A percentile compares a stretch with the other conserved stretches of the same genome.
Conservation (phyloP, 30 jellyfish, hydroid and myxozoan species). For the Hydra vulgaris region DNA sequence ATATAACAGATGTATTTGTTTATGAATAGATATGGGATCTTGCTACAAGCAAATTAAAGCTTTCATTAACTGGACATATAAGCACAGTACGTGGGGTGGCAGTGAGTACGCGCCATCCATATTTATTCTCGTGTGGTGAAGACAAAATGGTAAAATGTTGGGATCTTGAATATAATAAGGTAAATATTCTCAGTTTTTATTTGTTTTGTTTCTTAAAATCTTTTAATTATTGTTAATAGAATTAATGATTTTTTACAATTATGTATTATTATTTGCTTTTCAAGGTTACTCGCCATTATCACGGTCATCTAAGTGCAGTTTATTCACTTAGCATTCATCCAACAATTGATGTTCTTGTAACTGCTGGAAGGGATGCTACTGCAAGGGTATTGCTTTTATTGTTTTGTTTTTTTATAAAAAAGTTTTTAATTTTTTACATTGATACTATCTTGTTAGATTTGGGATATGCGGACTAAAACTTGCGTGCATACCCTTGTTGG, state of each 20-base stretch:
- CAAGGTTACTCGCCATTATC: slow-evolving; percentile 97
- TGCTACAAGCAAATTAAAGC: slow-evolving; percentile 87
- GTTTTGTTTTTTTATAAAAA: neutral
- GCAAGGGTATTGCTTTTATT: slow-evolving; percentile 59
- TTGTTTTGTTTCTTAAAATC: neutral
- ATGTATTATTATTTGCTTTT: no score
- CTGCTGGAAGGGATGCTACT: slow-evolving; percentile 98
- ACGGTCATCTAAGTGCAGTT: slow-evolving; percentile 97
- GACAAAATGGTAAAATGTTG: slow-evolving; percentile 98
- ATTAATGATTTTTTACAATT: no score
- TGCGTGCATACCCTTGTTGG: slow-evolving; percentile 83
- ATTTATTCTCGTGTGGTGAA: slow-evolving; percentile 95
- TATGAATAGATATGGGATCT: slow-evolving; percentile 99
- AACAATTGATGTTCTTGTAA: slow-evolving; percentile 90
- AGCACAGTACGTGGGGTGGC: slow-evolving; percentile 99
- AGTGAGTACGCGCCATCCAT: slow-evolving; percentile 98
- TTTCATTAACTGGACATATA: slow-evolving; percentile 98
- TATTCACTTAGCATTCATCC: slow-evolving; percentile 85
- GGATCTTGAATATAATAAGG: slow-evolving; percentile 99
- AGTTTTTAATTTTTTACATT: neutral
- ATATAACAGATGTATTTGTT: no score
- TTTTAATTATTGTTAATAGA: neutral
- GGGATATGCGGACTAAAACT: slow-evolving; percentile 99
- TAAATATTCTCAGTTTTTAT: slow-evolving; percentile 12
- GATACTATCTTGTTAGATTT: slow-evolving; percentile 39